Evolutionary conservation across 2,797 vertebrate species (phyloP), one percentile per base, ranked within the genome.

Genomic region (Mycteria americana): DNA sequence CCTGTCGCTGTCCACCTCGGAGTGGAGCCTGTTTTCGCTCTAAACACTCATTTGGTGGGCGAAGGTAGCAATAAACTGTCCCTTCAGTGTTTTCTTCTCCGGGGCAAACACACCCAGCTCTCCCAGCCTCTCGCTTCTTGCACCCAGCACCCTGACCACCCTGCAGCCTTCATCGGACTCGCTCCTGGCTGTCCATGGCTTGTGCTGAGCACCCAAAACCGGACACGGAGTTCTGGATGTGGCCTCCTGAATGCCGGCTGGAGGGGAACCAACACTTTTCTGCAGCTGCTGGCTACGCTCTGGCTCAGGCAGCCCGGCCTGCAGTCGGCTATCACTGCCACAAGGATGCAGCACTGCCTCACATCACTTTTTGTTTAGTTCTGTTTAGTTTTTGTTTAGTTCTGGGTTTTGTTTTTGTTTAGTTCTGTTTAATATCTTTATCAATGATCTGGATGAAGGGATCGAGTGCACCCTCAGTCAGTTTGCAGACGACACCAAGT

Each of bases 281-380:
- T 78, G 9, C 43, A 31, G 41, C 41, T 1, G 2, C 28, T 27
- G 62, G n/a, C 35, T 37, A 1, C 7, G 33, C 60, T 19, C 13
- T 9, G 28, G 31, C 22, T 59, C 45, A 2, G 10, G 30, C 19
- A 43, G 70, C 41, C 48, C 60, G 24, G 30, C 35, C 54, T 46
- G 89, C 9, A 0, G 18, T 50, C 76, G 30, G 0, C 10, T 39
- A 0, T 11, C 0, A 5, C 10, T 0, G 0, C 88, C 94, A 64
- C 92, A 23, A 37, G 88, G 76, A 2, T n/a, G 82, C 89, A 85
- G 72, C 82, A 67, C 21, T 23, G 41, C 19, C 30, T 24, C 39
- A 5, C 0, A 0, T 15, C 30, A 10, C 5, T 65, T n/a, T n/a
- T n/a, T n/a, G n/a, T n/a, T n/a, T n/a, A n/a, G n/a, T n/a, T n/a